phyloP scores from a whole-genome alignment of 2,888 invertebrate genomes.

The Chelonus formosanus region DNA sequence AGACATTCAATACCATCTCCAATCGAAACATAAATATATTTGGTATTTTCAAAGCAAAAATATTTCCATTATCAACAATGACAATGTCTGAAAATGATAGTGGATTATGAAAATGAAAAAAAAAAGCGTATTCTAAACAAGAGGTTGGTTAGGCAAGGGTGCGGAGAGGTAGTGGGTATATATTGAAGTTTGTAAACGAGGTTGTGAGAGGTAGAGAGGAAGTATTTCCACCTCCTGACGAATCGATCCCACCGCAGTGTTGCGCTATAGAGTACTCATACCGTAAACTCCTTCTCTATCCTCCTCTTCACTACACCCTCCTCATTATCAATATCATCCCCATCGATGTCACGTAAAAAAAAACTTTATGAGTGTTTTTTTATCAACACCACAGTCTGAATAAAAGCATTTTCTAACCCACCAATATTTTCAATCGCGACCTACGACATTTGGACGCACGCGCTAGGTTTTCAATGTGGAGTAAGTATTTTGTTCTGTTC shows the following conservation, averaged over 20 bases:
- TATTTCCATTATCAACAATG: no score
- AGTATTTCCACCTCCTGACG: slow-evolving; percentile 53
- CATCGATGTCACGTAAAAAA: background rate
- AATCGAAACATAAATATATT: background rate
- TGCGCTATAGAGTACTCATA: slow-evolving; percentile 53
- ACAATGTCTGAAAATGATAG: no score
- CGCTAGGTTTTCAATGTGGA: no score
- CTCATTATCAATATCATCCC: slow-evolving; percentile 1
- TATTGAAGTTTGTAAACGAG: slow-evolving; percentile 53
- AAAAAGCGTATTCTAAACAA: background rate
- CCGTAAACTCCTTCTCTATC: slow-evolving; percentile 24
- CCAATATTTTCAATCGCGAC: background rate
- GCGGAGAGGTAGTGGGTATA: slow-evolving; percentile 44
- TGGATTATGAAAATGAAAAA: no score
- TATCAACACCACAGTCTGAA: background rate
- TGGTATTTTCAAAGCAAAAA: no score
- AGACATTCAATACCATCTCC: slow-evolving; percentile 2
- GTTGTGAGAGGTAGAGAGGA: slow-evolving; percentile 32
- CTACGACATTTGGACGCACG: no score
- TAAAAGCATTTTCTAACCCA: slow-evolving; percentile 5
- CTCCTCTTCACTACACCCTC: slow-evolving; percentile 9
- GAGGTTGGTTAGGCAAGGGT: slow-evolving; percentile 6
- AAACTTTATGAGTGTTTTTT: slow-evolving; percentile 7
- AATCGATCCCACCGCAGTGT: slow-evolving; percentile 61
- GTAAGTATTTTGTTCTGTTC: slow-evolving; percentile 2